phyloP scores from a whole-genome alignment of 2,113 vertebrate genomes.

The Ginglymostoma cirratum region DNA sequence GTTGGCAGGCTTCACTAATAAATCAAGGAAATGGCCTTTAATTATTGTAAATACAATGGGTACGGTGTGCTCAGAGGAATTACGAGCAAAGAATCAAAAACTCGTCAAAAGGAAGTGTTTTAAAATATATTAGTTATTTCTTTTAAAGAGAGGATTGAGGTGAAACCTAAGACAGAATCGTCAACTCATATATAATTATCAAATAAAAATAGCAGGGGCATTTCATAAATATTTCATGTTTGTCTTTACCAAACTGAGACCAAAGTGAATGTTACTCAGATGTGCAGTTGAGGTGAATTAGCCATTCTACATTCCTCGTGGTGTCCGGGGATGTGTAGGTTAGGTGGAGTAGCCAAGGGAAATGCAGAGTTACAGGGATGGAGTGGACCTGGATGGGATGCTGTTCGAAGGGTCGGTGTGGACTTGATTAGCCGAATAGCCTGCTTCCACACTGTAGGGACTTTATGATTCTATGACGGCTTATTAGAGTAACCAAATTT shows the following conservation, averaged over 20 bases:
- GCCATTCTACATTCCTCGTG: too few species aligned
- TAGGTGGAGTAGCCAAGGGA: too few species aligned
- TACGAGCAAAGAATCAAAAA: not conserved
- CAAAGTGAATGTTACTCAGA: not conserved
- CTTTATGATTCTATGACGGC: not conserved
- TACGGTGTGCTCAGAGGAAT: not conserved
- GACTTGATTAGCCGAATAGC: too few species aligned
- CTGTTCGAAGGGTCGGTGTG: too few species aligned
- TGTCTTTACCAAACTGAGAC: not conserved
- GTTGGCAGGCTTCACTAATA: not conserved
- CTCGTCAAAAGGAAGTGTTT: not conserved
- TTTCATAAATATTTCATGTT: not conserved
- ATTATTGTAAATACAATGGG: not conserved
- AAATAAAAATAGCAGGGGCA: not conserved
- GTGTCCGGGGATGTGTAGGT: too few species aligned
- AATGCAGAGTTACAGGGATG: too few species aligned
- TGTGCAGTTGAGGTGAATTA: too few species aligned
- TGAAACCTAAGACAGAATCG: not conserved
- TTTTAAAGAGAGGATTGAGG: not conserved
- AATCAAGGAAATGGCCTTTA: not conserved
- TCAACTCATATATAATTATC: not conserved
- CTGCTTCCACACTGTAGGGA: too few species aligned
- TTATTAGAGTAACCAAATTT: not conserved
- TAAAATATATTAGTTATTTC: not conserved
- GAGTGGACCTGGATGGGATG: too few species aligned